Base-by-base conservation (phyloP, 2,797 vertebrate genomes). In the Apodemus agrarius region DNA sequence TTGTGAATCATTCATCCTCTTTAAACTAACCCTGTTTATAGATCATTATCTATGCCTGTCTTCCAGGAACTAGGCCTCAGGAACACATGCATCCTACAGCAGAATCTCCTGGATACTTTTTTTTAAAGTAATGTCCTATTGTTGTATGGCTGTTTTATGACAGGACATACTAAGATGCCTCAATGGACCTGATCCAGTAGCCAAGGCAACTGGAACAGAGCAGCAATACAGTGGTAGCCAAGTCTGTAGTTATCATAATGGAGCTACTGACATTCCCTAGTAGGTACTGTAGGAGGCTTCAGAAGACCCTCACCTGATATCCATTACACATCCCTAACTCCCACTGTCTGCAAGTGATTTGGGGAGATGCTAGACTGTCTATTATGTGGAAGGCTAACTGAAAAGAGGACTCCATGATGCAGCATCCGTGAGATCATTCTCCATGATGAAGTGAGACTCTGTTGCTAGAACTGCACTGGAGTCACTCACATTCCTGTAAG, bases 91-190 rank as follows among this genome's bases (percentile, higher is more conserved):
- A 40, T 19, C n/a, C 80, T 67, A 6, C 24, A 75, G n/a, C 31
- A 89, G 57, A 90, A 92, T 88, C 72, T 93, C 63, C 65, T 40
- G 40, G 16, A 29, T 8, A 21, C 21, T 95, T 85, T 65, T 85
- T 43, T 21, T 29, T 54, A 31, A 89, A 95, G 22, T 26, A 91
- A 3, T 84, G 59, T 29, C 46, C 21, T 49, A 0, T 72, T 82
- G 57, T 5, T 74, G 52, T 10, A 57, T 19, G 49, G 34, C 16
- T 54, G 49, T 40, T 87, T 87, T 54, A 40, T 29, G 34, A 31
- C 22, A 74, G n/a, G n/a, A 72, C 24, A 40, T 75, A 74, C 2
- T 57, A 37, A 21, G 10, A 74, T 57, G n/a, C 24, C 16, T 57
- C 5, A 52, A 17, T 57, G 52, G n/a, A 74, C 67, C 67, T 57